Base-by-base conservation (phyloP, 2,888 invertebrate species). In the Hoplodrina blanda region DNA sequence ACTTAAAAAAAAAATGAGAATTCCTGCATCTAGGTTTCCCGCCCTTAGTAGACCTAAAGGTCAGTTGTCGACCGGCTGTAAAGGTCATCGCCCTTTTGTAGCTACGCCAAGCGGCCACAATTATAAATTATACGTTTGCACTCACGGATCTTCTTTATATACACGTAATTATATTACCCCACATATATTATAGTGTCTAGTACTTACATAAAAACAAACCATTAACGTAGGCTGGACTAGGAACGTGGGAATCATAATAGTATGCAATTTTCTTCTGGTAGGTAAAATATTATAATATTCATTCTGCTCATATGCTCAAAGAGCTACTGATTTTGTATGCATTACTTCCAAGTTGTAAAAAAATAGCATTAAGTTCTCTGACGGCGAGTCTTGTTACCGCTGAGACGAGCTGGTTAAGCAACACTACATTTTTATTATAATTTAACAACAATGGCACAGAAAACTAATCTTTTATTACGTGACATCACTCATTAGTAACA, bases 51-150 rank as follows among this genome's bases (percentile, higher is more conserved):
- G 80, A 86, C 79, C 78, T 89, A 95, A 95, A 95, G 95, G 95
- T 95, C 91, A 95, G 88, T 91, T 91, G 93, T 89, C 88, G 89
- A 88, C 90, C 89, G 87, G 82, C 87, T 86, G 81, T 80, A 87
- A 90, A 92, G 94, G 91, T 91, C 91, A 85, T 89, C 89, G 92
- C 90, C 91, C 93, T 88, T 87, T 87, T 89, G 85, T 79, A 76
- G 84, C 83, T 85, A 78, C 80, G 77, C 80, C 81, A 81, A 69
- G 80, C 76, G 76, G 81, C 70, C 74, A 74, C 81, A 78, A 83
- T 83, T 84, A 84, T 83, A 86, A 85, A 81, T 82, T 85, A 82
- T 78, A 81, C 81, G 80, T 82, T 83, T 81, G 78, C 80, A 81
- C 80, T 78, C 75, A 76, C 65, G 73, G 69, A 75, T 79, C 73